Conservation (phyloP, 2,797 vertebrate genomes). For the Premnoplex brunnescens region DNA sequence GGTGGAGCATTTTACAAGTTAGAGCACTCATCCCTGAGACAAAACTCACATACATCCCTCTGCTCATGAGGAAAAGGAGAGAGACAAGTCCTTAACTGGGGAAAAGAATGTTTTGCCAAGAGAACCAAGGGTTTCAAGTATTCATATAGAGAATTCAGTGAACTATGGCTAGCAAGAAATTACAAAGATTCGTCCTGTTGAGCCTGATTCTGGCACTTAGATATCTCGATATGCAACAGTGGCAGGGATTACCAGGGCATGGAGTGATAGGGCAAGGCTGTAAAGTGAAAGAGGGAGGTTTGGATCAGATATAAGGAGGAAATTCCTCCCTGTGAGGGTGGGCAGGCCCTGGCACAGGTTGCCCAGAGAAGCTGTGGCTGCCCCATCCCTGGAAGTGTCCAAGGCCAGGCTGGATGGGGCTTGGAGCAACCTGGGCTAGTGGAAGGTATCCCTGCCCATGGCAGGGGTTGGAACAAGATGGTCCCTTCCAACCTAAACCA, state of each 20-base stretch:
- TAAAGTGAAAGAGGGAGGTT: neutral
- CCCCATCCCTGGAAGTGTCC: neutral
- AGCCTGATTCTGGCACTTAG: neutral
- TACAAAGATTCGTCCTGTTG: neutral
- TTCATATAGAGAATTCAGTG: neutral
- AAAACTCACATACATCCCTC: neutral
- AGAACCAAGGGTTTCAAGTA: neutral
- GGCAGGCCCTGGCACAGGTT: neutral
- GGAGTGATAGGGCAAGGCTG: neutral
- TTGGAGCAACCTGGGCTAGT: rapidly evolving
- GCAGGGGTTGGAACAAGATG: neutral
- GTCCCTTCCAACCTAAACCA: neutral
- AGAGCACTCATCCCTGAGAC: neutral
- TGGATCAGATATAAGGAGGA: neutral
- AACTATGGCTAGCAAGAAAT: neutral
- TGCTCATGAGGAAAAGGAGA: neutral
- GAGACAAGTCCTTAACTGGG: neutral
- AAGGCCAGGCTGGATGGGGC: rapidly evolving
- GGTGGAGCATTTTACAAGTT: neutral
- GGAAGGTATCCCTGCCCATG: neutral
- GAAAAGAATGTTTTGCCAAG: neutral
- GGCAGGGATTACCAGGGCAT: neutral
- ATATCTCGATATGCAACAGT: neutral
- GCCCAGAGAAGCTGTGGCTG: neutral
- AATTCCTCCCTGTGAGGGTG: neutral